Evolutionary conservation across 2,113 vertebrate species (phyloP), one percentile per base, ranked within the genome.

Genomic region (Myotis davidii): DNA sequence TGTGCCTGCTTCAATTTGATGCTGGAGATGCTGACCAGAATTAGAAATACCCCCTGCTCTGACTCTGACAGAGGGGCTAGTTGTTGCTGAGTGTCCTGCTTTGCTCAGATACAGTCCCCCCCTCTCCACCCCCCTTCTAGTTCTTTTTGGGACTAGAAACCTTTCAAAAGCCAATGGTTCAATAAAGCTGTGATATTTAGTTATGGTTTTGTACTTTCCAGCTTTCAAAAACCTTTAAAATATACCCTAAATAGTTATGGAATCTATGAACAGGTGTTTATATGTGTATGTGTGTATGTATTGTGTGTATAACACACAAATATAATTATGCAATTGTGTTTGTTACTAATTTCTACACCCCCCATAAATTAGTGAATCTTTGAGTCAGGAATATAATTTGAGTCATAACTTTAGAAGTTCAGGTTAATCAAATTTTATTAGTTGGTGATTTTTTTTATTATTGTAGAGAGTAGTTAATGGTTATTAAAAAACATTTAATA

Each of bases 351-450:
- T 29, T 94, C 12, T 96, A 67, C 59, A 56, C 13, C 27, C 21
- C 64, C 67, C 10, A n/a, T 88, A 82, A 85, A 88, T 88, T 85
- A 56, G 23, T 65, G 54, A 69, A 45, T 61, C 85, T 93, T 91
- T 87, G 27, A 77, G 59, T 50, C 78, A 52, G 54, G 17, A 90
- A 86, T 84, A 23, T 77, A 94, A 29, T 87, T 94, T 72, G 74
- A 91, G 74, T 34, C 37, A 69, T 69, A 65, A 48, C 11, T 82
- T 96, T 59, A 69, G 50, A 76, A 48, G 52, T 91, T 59, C 64
- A 67, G 48, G 29, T 39, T 92, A 85, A 54, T 73, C 23, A 64
- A 25, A 25, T 56, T 81, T 48, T 9, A 11, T 37, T 83, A 79
- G 42, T 95, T 77, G 65, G 34, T 50, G 52, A 20, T 45, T 85